Conservation (phyloP, 2,888 invertebrate species). For the Plagodis pulveraria region DNA sequence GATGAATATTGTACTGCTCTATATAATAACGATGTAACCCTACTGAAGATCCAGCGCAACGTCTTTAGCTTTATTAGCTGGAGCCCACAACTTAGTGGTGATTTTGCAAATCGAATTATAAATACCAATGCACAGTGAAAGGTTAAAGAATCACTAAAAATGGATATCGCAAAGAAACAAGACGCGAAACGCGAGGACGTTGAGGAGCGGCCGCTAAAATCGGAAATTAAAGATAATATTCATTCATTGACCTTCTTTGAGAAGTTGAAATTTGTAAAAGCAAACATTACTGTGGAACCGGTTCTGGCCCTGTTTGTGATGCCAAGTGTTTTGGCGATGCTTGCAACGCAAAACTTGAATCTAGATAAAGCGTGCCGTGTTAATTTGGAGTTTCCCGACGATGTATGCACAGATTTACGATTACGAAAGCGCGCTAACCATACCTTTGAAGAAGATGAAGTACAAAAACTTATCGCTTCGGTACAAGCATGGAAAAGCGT, state of each 20-base stretch:
- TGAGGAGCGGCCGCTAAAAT: constrained; percentile 65
- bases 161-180: constrained; percentile 52
- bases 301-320: constrained; percentile 87
- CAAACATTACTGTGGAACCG: constrained; percentile 88
- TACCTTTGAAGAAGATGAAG: constrained; percentile 87
- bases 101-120: background rate
- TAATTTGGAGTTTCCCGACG: constrained; percentile 88
- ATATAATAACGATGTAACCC: constrained; percentile 49
- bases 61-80: constrained; percentile 10
- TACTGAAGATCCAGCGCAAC: constrained; percentile 3
- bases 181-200: constrained; percentile 47
- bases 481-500: constrained; percentile 84
- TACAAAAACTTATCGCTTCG: constrained; percentile 84
- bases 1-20: constrained; percentile 46
- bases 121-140: constrained; percentile 23
- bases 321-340: constrained; percentile 87
- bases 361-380: constrained; percentile 94
- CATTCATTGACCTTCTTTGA: constrained; percentile 66
- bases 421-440: constrained; percentile 88
- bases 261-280: constrained; percentile 77
- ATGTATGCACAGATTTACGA: constrained; percentile 89
- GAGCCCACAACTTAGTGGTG: background rate
- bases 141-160: constrained; percentile 39
- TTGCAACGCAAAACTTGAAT: constrained; percentile 93
- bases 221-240: constrained; percentile 51